phyloP scores from a whole-genome alignment of 2,113 vertebrate genomes.

The Xiphophorus maculatus region DNA sequence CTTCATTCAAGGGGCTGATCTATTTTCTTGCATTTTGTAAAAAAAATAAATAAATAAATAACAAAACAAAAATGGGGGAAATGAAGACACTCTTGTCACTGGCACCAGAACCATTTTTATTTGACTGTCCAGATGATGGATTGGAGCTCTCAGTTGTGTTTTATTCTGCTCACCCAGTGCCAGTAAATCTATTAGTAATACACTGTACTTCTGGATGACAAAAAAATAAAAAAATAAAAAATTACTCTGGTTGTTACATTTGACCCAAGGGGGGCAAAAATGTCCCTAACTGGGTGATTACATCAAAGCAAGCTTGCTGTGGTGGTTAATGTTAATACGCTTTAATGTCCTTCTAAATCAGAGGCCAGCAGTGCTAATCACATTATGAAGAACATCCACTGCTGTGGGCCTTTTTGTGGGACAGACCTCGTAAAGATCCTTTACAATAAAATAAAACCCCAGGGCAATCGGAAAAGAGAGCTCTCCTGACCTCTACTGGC shows the following conservation, averaged over 20 bases:
- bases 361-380: constrained; percentile 13
- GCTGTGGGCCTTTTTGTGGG: constrained; percentile 15
- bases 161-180: neutral
- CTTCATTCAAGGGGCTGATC: neutral
- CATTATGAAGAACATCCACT: constrained; percentile 30
- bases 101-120: neutral
- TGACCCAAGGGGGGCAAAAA: neutral
- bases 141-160: too few relatives aligned
- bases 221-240: neutral
- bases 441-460: neutral
- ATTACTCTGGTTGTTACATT: neutral
- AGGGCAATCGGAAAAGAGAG: constrained; percentile 17
- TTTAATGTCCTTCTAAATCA: constrained; percentile 24
- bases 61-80: neutral
- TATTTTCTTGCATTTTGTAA: neutral
- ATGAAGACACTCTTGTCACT: neutral
- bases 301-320: constrained; percentile 9
- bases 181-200: neutral
- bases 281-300: constrained; percentile 18
- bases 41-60: neutral
- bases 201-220: neutral
- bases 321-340: constrained; percentile 40
- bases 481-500: constrained; percentile 60
- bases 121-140: neutral
- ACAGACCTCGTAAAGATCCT: neutral